Conservation (phyloP, 2,888 invertebrate species). For the Tenthredo amoena region DNA sequence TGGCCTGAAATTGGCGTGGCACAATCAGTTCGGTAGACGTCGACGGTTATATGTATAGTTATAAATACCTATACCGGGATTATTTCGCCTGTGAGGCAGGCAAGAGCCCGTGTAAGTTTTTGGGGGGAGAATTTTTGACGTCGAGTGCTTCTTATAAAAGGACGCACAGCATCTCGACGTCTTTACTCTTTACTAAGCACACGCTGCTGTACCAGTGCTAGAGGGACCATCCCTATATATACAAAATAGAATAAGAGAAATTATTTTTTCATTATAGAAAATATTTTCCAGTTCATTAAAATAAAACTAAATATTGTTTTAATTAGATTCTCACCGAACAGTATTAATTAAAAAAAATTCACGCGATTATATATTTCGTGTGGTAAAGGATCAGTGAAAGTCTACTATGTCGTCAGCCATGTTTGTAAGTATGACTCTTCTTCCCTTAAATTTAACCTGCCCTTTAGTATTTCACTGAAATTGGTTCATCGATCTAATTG, state of each 20-base stretch:
- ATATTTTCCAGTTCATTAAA: neutral
- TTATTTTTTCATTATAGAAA: neutral
- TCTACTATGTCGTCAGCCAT: constrained; percentile 70
- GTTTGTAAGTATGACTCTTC: constrained; percentile 67
- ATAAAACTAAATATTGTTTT: neutral
- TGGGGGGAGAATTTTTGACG: constrained; percentile 53
- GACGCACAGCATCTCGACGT: constrained; percentile 66
- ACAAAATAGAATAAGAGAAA: neutral
- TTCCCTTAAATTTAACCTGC: neutral
- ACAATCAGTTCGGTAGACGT: constrained; percentile 29
- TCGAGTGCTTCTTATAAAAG: constrained; percentile 72
- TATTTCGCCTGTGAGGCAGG: constrained; percentile 31
- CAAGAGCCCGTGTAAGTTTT: constrained; percentile 39
- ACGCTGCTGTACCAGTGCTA: constrained; percentile 58
- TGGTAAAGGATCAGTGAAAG: constrained; percentile 47
- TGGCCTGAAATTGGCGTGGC: constrained; percentile 38
- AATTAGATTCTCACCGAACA: neutral
- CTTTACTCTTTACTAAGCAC: constrained; percentile 68
- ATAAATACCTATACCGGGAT: constrained; percentile 46
- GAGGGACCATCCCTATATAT: constrained; percentile 4
- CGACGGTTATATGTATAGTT: constrained; percentile 26
- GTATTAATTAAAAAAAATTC: constrained; percentile 3
- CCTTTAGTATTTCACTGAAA: neutral
- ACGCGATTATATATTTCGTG: constrained; percentile 8
- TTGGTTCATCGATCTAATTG: neutral